Conservation (phyloP, 2,888 invertebrate genomes). For the Sinohyriopsis cumingii region DNA sequence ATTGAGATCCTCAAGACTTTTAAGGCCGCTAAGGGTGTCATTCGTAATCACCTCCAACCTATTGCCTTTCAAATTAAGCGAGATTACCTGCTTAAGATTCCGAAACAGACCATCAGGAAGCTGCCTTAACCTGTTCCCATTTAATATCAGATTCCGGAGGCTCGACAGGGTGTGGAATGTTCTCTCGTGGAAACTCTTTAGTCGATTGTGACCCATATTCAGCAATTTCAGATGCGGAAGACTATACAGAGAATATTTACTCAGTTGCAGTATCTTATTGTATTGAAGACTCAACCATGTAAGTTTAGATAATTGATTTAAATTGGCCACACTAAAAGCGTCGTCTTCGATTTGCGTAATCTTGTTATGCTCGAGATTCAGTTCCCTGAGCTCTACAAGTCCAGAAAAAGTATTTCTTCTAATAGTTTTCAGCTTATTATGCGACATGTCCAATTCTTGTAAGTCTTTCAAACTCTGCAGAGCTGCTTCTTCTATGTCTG, state of each 20-base stretch:
- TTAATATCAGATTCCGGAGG: constrained; percentile 44
- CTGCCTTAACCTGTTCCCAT: constrained; percentile 40
- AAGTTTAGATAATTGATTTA: constrained; percentile 46
- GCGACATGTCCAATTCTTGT: constrained; percentile 43
- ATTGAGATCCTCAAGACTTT: constrained; percentile 46
- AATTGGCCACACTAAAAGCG: constrained; percentile 46
- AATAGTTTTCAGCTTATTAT: constrained; percentile 47
- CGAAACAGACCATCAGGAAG: constrained; percentile 46
- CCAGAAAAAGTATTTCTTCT: constrained; percentile 45
- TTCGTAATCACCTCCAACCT: constrained; percentile 36
- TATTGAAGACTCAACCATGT: constrained; percentile 52
- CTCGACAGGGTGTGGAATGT: constrained; percentile 43
- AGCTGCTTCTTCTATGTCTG: constrained; percentile 36
- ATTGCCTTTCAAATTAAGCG: constrained; percentile 49
- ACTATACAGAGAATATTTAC: constrained; percentile 41
- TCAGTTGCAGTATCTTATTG: constrained; percentile 42
- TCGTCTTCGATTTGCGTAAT: constrained; percentile 47
- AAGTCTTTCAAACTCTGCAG: constrained; percentile 33
- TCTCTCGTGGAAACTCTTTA: constrained; percentile 44
- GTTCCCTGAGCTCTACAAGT: constrained; percentile 43
- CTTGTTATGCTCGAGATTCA: constrained; percentile 51
- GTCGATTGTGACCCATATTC: constrained; percentile 51
- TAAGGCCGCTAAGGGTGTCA: constrained; percentile 45
- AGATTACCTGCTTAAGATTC: constrained; percentile 37
- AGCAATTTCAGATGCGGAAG: constrained; percentile 53